These are phyloP conservation scores for Meda fulgida DNA, from an alignment of 2,797 vertebrate species.

Conservation along the genomic window DNA sequence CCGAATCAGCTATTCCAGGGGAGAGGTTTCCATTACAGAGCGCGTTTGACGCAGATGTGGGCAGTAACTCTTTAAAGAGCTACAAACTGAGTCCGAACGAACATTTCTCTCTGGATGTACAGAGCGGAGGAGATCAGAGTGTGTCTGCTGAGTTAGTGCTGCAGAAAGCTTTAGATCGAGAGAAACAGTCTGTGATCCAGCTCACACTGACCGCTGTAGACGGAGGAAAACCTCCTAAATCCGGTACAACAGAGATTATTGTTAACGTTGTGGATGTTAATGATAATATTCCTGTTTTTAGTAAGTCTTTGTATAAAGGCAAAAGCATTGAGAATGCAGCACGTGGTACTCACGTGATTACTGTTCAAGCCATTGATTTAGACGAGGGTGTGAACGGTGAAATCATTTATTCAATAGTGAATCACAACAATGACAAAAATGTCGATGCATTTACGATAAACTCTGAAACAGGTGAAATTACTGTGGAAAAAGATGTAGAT, in stretches of 20 bases:
- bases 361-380: slow-evolving; percentile 58
- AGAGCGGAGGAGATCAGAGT: slow-evolving; percentile 54
- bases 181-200: slow-evolving; percentile 56
- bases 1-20: slow-evolving; percentile 65
- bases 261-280: slow-evolving; percentile 67
- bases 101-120: slow-evolving; percentile 65
- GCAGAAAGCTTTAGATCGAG: slow-evolving; percentile 66
- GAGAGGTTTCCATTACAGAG: slow-evolving; percentile 61
- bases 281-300: slow-evolving; percentile 66
- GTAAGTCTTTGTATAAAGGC: slow-evolving; percentile 60
- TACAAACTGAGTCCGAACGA: slow-evolving; percentile 64
- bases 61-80: slow-evolving; percentile 59
- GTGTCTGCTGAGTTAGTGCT: slow-evolving; percentile 62
- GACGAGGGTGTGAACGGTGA: slow-evolving; percentile 62
- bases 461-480: slow-evolving; percentile 64
- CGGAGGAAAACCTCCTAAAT: slow-evolving; percentile 62
- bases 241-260: slow-evolving; percentile 52
- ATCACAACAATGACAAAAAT: slow-evolving; percentile 45
- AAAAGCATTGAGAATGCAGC: slow-evolving; percentile 51
- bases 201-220: slow-evolving; percentile 62
- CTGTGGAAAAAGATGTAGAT: slow-evolving; percentile 61
- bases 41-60: slow-evolving; percentile 62
- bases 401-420: slow-evolving; percentile 56
- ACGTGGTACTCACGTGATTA: slow-evolving; percentile 47
- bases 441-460: slow-evolving; percentile 54